Evolutionary conservation across 2,113 vertebrate species (phyloP).

Genomic region (Takifugu flavidus): DNA sequence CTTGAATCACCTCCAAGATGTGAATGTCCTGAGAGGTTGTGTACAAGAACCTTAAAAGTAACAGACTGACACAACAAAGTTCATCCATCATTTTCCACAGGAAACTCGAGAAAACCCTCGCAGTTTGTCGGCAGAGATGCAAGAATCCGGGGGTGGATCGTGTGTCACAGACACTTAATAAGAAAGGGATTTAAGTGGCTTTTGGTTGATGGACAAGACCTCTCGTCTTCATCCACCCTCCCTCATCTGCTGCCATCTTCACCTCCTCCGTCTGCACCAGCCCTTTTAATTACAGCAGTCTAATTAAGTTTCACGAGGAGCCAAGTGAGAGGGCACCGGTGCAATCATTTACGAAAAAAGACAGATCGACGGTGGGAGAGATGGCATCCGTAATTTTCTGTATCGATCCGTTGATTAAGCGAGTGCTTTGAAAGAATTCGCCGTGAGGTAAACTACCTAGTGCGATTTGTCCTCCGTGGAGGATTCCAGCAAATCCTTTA

Average conservation of each 20-base stretch:
- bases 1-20: too few relatives aligned
- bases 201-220: constrained; percentile 28
- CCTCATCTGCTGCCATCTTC: constrained; percentile 5
- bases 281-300: constrained; percentile 55
- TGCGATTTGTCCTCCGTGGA: not conserved
- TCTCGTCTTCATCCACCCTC: constrained; percentile 21
- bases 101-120: too few relatives aligned
- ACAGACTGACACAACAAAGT: too few relatives aligned
- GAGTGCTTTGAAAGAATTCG: constrained; percentile 6
- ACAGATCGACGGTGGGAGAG: not conserved
- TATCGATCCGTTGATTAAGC: constrained; percentile 17
- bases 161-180: constrained; percentile 63
- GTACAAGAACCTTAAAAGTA: too few relatives aligned
- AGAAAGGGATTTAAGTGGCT: constrained; percentile 67
- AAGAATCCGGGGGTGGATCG: constrained; percentile 23
- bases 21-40: too few relatives aligned
- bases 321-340: constrained; percentile 10
- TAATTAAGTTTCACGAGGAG: constrained; percentile 48
- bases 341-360: not conserved
- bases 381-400: constrained; percentile 24
- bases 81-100: too few relatives aligned
- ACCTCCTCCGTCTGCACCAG: constrained; percentile 3
- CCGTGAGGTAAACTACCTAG: constrained; percentile 3
- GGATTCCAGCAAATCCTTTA: constrained; percentile 16
- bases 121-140: too few relatives aligned